Evolutionary conservation across 1,140 invertebrate species (phyloP).

Genomic region (Meloidogyne chitwoodi): DNA sequence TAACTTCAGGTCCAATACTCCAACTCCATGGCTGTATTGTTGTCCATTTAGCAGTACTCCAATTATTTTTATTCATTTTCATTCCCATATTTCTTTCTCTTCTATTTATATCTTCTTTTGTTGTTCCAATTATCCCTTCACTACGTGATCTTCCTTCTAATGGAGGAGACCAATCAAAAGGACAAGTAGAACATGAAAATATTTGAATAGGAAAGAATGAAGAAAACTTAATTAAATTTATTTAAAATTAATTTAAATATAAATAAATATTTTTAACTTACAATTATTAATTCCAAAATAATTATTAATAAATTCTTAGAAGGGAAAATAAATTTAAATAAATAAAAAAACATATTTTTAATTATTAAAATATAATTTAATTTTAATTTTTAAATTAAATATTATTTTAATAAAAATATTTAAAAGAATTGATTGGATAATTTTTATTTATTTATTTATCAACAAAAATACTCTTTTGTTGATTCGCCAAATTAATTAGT

Average conservation of each 20-base stretch:
- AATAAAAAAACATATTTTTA: neutral
- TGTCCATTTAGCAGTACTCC: conserved; percentile 10
- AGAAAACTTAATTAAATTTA: no score
- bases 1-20: conserved; percentile 1
- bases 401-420: no score
- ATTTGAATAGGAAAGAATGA: neutral
- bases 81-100: neutral
- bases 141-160: neutral
- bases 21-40: conserved; percentile 13
- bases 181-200: neutral
- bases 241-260: neutral
- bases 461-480: neutral
- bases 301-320: neutral
- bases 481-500: neutral
- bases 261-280: neutral
- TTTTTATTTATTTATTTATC: no score
- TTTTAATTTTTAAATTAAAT: no score
- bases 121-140: neutral
- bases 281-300: neutral
- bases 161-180: neutral
- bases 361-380: neutral
- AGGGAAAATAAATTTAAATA: neutral
- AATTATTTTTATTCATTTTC: neutral
- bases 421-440: no score
- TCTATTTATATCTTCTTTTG: neutral